These are phyloP conservation scores for Amphimallon solstitiale DNA, from an alignment of 2,888 invertebrate genomes.

Conservation along the genomic window DNA sequence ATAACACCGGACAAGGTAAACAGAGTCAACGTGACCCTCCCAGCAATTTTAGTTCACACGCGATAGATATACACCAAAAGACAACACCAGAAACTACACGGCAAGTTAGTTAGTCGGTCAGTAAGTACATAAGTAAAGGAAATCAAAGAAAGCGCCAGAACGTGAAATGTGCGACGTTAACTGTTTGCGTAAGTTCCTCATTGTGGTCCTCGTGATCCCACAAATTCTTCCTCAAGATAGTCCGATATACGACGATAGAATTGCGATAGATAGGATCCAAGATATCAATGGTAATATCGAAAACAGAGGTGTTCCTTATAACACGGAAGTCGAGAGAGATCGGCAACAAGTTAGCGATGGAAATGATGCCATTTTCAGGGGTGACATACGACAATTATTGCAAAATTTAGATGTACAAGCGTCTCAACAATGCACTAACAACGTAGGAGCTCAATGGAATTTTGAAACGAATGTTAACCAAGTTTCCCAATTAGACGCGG, in stretches of 20 bases:
- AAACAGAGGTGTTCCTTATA: constrained; percentile 33
- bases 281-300: constrained; percentile 26
- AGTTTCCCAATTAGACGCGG: constrained; percentile 83
- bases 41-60: constrained; percentile 53
- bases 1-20: constrained; percentile 55
- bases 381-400: constrained; percentile 69
- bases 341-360: constrained; percentile 10
- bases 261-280: constrained; percentile 26
- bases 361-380: constrained; percentile 39
- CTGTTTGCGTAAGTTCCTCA: constrained; percentile 48
- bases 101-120: no score
- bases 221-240: constrained; percentile 40
- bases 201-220: constrained; percentile 34
- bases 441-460: constrained; percentile 90
- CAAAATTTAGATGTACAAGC: constrained; percentile 79
- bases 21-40: constrained; percentile 48
- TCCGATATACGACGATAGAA: constrained; percentile 40
- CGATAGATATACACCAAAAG: constrained; percentile 55
- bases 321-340: constrained; percentile 10
- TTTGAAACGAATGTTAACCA: constrained; percentile 90
- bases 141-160: constrained; percentile 45
- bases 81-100: constrained; percentile 48
- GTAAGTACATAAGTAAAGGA: constrained; percentile 46
- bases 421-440: constrained; percentile 83
- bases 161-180: constrained; percentile 57